Base-by-base conservation (phyloP, 2,113 vertebrate species). In the Shinisaurus crocodilurus region DNA sequence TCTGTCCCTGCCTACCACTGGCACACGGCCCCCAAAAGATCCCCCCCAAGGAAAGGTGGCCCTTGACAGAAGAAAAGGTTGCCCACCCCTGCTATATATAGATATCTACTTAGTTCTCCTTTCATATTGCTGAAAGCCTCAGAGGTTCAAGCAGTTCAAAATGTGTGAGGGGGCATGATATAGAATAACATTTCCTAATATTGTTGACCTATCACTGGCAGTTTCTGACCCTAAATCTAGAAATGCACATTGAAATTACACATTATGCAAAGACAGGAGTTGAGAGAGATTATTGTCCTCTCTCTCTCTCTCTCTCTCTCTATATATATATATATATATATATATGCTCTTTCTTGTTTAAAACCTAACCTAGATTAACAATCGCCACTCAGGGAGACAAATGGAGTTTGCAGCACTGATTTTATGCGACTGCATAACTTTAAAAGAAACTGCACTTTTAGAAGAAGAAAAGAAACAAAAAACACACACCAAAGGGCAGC, bases 401-500 rank as follows among this genome's bases (percentile, higher is more conserved):
- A 60, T 75, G 70, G 27, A 1, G 1, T 85, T 16, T 60, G 16
- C 32, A 86, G 82, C n/a, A 74, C 6, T 34, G 82, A 25, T 54
- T 40, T 83, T 92, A 48, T 89, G 92, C 10, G n/a, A 92, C 74
- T 0, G 1, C 54, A 85, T 34, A 10, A 89, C 40, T 86, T 3
- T 0, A 67, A 69, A 86, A 85, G 93, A 81, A 94, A 89, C 91
- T 89, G 87, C 57, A 3, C 92, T 88, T 86, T 88, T 45, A 65
- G 27, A 84, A 65, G 60, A 5, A 84, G 13, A 84, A 65, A 84
- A 57, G 54, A 87, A 87, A 77, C 72, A 65, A 57, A n/a, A 87
- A 57, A 80, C 45, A 80, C 27, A 92, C 88, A 90, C 65, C 27
- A 40, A 87, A 93, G 92, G 81, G 90, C 88, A 94, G 89, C 92